Evolutionary conservation across 2,797 vertebrate genomes (phyloP).

Genomic region (Microctenopoma stevenorrisi): DNA sequence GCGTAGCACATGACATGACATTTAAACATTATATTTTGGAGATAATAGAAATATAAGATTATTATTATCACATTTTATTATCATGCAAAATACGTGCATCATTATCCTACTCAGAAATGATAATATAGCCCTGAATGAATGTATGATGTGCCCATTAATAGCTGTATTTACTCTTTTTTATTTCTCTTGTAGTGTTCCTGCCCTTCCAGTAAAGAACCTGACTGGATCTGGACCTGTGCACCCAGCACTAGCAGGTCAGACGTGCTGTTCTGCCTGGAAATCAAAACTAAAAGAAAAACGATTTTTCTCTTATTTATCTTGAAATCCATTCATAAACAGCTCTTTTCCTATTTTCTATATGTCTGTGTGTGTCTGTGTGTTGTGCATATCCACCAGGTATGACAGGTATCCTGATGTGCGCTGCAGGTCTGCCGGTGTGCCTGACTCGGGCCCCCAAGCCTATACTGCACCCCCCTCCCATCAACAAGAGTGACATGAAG

Average conservation of each 20-base stretch:
- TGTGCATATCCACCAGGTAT: constrained; percentile 85
- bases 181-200: constrained; percentile 87
- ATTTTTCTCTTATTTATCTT: background rate
- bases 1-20: constrained; percentile 55
- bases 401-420: constrained; percentile 97
- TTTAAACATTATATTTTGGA: constrained; percentile 55
- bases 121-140: background rate
- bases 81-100: too few relatives aligned
- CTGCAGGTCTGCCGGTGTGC: constrained; percentile 94
- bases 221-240: constrained; percentile 93
- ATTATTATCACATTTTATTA: too few relatives aligned
- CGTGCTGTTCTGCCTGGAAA: background rate
- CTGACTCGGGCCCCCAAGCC: constrained; percentile 95
- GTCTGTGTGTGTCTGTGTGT: constrained; percentile 45
- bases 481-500: constrained; percentile 96
- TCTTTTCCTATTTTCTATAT: constrained; percentile 46
- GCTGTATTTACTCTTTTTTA: background rate
- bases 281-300: background rate
- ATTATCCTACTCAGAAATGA: background rate
- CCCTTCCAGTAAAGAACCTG: constrained; percentile 96
- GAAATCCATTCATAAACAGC: constrained; percentile 27
- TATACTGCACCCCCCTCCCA: constrained; percentile 93
- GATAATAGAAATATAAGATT: too few relatives aligned
- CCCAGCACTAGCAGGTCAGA: constrained; percentile 93
- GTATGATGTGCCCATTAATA: background rate